Evolutionary conservation across 2,888 invertebrate species (phyloP).

Genomic region (Venusia cambrica): DNA sequence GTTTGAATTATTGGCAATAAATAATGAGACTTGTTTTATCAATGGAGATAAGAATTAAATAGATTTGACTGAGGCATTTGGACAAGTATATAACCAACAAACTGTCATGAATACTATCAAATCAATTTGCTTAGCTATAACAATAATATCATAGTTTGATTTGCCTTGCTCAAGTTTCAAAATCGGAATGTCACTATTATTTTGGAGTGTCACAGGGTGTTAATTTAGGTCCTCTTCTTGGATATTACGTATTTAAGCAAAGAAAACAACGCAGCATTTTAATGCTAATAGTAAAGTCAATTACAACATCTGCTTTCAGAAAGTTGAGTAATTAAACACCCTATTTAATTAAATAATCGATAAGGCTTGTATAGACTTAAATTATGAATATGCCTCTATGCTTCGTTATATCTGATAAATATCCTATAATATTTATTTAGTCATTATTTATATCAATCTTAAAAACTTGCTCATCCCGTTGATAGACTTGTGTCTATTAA

Average conservation of each 20-base stretch:
- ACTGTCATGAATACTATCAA: conserved; percentile 12
- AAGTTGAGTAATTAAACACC: conserved; percentile 26
- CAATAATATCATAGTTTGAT: too few species aligned
- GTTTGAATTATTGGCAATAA: conserved; percentile 10
- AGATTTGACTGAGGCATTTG: conserved; percentile 13
- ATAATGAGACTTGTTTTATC: neutral
- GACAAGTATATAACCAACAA: conserved; percentile 13
- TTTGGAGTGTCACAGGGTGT: conserved; percentile 17
- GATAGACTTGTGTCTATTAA: too few species aligned
- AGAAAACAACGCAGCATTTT: conserved; percentile 12
- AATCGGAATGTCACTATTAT: conserved; percentile 13
- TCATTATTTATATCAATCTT: too few species aligned
- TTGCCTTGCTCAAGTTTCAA: too few species aligned
- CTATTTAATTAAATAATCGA: conserved; percentile 24
- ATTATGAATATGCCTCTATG: neutral
- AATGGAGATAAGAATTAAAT: conserved; percentile 3
- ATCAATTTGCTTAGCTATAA: too few species aligned
- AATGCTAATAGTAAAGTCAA: conserved; percentile 24
- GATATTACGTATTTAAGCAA: conserved; percentile 11
- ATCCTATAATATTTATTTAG: too few species aligned
- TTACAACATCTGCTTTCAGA: conserved; percentile 25
- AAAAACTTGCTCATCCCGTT: too few species aligned
- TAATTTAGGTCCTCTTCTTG: conserved; percentile 12
- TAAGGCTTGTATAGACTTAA: conserved; percentile 1
- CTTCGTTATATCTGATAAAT: too few species aligned